These are phyloP conservation scores for Pilophorus perplexus DNA, from an alignment of 2,888 invertebrate genomes.

Conservation along the genomic window DNA sequence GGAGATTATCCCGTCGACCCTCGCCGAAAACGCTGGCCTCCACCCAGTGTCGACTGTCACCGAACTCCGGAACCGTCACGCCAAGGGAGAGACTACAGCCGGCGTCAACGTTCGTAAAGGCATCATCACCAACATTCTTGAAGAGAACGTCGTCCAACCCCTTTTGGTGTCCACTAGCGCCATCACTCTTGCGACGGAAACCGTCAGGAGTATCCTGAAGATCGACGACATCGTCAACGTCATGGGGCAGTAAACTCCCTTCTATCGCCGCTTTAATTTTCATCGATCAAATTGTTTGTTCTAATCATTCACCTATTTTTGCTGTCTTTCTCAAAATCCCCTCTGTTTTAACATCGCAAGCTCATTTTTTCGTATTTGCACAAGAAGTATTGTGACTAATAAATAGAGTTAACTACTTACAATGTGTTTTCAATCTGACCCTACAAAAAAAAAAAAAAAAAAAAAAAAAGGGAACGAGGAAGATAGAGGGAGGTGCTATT, in stretches of 20 bases:
- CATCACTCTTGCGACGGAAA: slow-evolving; percentile 91
- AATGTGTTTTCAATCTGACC: too few species aligned
- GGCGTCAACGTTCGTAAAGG: slow-evolving; percentile 97
- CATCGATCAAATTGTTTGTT: background rate
- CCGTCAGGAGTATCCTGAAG: slow-evolving; percentile 95
- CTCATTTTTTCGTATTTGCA: too few species aligned
- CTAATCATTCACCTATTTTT: background rate
- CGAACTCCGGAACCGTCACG: slow-evolving; percentile 90
- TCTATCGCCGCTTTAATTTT: background rate
- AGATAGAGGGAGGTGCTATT: too few species aligned
- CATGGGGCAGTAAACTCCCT: slow-evolving; percentile 19
- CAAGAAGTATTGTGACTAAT: too few species aligned
- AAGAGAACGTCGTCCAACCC: slow-evolving; percentile 97
- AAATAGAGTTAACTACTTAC: too few species aligned
- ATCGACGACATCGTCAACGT: slow-evolving; percentile 91
- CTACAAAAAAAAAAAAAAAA: too few species aligned
- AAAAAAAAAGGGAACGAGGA: too few species aligned
- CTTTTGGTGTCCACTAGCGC: slow-evolving; percentile 92
- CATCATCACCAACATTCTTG: slow-evolving; percentile 91
- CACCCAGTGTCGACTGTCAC: slow-evolving; percentile 95
- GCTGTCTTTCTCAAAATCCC: too few species aligned
- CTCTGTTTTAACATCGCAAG: too few species aligned
- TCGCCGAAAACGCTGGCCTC: slow-evolving; percentile 89
- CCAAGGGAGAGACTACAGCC: slow-evolving; percentile 76
- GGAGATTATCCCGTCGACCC: slow-evolving; percentile 87